Evolutionary conservation across 2,797 vertebrate species (phyloP).

Genomic region (Astyanax mexicanus): DNA sequence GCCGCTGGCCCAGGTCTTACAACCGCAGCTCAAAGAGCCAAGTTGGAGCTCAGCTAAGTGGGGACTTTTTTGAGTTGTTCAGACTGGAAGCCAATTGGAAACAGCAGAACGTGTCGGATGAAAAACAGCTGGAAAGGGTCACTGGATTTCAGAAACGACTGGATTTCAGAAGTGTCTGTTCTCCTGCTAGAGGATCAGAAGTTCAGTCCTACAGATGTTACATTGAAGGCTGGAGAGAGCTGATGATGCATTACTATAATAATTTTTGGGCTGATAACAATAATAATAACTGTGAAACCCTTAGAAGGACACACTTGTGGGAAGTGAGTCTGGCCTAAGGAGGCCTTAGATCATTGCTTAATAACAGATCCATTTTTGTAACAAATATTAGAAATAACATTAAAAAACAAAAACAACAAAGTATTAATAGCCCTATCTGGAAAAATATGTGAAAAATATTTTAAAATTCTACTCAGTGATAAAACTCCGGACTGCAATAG

Average conservation of each 20-base stretch:
- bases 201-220: not conserved
- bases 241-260: not conserved
- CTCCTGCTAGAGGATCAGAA: not conserved
- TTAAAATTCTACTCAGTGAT: too few species aligned
- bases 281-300: too few species aligned
- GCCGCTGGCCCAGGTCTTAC: conserved; percentile 18
- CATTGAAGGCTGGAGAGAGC: not conserved
- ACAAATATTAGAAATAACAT: too few species aligned
- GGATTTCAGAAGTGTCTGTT: not conserved
- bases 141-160: conserved; percentile 7
- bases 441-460: too few species aligned
- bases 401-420: too few species aligned
- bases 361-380: too few species aligned
- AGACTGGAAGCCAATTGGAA: conserved; percentile 7
- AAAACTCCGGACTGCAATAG: too few species aligned
- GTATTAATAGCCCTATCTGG: too few species aligned
- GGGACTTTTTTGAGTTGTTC: conserved; percentile 9
- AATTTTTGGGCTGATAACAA: not conserved
- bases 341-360: too few species aligned
- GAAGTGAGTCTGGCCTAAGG: too few species aligned
- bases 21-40: conserved; percentile 18
- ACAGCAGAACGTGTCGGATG: conserved; percentile 18
- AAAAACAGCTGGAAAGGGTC: conserved; percentile 28
- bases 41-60: conserved; percentile 5
- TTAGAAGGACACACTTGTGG: too few species aligned